Percentiles rank a stretch among this genome's conserved stretches.
These are phyloP conservation scores for Xyliphius kryptos DNA, from an alignment of 2,113 vertebrate species.

Conservation along the genomic window DNA sequence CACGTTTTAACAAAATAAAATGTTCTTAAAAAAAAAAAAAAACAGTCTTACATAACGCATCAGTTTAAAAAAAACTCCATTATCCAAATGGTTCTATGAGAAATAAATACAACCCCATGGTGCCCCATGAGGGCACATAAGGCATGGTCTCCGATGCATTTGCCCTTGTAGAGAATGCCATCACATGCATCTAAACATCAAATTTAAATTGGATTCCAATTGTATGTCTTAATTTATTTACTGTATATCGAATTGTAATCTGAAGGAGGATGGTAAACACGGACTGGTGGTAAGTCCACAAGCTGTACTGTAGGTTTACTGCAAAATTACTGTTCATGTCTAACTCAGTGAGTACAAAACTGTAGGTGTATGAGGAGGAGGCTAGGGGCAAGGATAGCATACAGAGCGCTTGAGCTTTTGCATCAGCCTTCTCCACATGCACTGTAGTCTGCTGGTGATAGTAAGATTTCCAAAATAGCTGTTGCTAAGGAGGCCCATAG, in stretches of 20 bases:
- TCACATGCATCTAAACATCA: slow-evolving; percentile 12
- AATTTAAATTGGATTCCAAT: background rate
- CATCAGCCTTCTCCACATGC: slow-evolving; percentile 10
- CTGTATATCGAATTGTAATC: too few relatives aligned
- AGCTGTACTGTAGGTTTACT: slow-evolving; percentile 11
- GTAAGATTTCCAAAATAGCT: slow-evolving; percentile 26
- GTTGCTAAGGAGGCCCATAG: slow-evolving; percentile 30
- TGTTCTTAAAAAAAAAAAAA: too few relatives aligned
- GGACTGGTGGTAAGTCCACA: slow-evolving; percentile 15
- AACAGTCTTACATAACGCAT: too few relatives aligned
- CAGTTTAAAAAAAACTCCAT: slow-evolving; percentile 10
- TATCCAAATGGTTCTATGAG: background rate
- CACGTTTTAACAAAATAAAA: too few relatives aligned
- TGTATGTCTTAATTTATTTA: too few relatives aligned
- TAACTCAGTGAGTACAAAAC: slow-evolving; percentile 17
- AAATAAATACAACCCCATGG: slow-evolving; percentile 14
- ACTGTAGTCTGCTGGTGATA: slow-evolving; percentile 23
- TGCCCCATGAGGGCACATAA: slow-evolving; percentile 7
- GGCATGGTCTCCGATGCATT: slow-evolving; percentile 9
- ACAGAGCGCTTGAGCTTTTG: slow-evolving; percentile 9
- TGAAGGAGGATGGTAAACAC: too few relatives aligned
- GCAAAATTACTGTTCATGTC: slow-evolving; percentile 5
- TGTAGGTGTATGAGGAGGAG: slow-evolving; percentile 22
- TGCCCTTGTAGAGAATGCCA: slow-evolving; percentile 18
- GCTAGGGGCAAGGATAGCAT: slow-evolving; percentile 15